Evolutionary conservation across 2,888 invertebrate species (phyloP).

Genomic region (Eledone cirrhosa): DNA sequence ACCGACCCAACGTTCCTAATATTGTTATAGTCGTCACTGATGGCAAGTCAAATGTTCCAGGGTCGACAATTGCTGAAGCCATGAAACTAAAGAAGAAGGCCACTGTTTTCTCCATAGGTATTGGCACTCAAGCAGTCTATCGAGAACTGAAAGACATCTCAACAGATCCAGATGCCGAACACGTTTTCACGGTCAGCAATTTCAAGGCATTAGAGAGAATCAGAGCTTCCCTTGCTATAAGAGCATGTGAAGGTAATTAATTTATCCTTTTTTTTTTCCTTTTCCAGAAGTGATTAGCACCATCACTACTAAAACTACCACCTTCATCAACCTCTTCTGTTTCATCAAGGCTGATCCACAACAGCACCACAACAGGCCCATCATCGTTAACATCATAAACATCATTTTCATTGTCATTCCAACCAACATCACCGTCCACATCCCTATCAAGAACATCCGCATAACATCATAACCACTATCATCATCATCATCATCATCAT

Average conservation of each 20-base stretch:
- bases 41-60: slow-evolving; percentile 48
- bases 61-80: slow-evolving; percentile 43
- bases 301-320: no score
- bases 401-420: no score
- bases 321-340: no score
- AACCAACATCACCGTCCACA: no score
- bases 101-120: slow-evolving; percentile 51
- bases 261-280: no score
- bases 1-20: slow-evolving; percentile 50
- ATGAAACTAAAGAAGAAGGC: slow-evolving; percentile 39
- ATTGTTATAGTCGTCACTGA: slow-evolving; percentile 57
- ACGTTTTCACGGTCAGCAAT: slow-evolving; percentile 54
- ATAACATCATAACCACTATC: no score
- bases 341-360: no score
- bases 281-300: no score
- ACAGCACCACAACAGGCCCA: no score
- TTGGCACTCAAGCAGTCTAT: slow-evolving; percentile 45
- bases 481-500: no score
- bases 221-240: not conserved
- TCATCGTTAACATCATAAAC: no score
- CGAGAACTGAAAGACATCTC: slow-evolving; percentile 52
- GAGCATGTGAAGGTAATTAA: slow-evolving; percentile 11
- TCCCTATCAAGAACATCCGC: no score
- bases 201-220: slow-evolving; percentile 46
- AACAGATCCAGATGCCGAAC: slow-evolving; percentile 53